A percentile compares a stretch with the other conserved stretches of the same genome.
Conservation (phyloP, 1,140 invertebrate genomes). For the Meloidogyne floridensis region DNA sequence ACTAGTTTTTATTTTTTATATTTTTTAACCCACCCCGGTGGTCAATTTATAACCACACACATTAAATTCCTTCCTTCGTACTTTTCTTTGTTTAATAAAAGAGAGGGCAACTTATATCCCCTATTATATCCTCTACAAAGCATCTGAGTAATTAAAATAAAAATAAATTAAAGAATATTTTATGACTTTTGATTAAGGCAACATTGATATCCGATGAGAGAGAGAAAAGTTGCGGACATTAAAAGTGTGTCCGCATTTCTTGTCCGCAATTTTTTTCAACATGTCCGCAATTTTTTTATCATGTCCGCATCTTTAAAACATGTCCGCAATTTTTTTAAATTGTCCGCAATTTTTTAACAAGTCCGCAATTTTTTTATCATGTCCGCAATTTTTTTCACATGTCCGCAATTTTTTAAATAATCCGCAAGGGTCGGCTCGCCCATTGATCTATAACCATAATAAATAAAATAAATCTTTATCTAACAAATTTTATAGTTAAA, state of each 20-base stretch:
- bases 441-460: not conserved
- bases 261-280: no score
- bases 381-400: not conserved
- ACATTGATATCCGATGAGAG: not conserved
- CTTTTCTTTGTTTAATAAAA: not conserved
- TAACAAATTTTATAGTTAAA: not conserved
- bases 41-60: not conserved
- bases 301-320: no score
- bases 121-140: not conserved
- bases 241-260: not conserved
- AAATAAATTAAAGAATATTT: not conserved
- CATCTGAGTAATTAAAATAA: not conserved
- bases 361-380: not conserved
- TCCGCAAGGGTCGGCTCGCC: not conserved
- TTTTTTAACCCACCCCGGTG: constrained; percentile 4
- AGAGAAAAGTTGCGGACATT: not conserved
- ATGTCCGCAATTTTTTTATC: no score
- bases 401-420: not conserved
- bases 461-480: not conserved
- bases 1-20: not conserved
- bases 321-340: no score
- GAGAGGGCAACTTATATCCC: not conserved
- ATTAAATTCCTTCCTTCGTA: not conserved
- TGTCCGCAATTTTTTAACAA: no score
- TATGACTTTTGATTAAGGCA: not conserved